A percentile compares a stretch with the other conserved stretches of the same genome.
These are phyloP conservation scores for Triops cancriformis DNA, from an alignment of 1,140 invertebrate species.

Conservation along the genomic window DNA sequence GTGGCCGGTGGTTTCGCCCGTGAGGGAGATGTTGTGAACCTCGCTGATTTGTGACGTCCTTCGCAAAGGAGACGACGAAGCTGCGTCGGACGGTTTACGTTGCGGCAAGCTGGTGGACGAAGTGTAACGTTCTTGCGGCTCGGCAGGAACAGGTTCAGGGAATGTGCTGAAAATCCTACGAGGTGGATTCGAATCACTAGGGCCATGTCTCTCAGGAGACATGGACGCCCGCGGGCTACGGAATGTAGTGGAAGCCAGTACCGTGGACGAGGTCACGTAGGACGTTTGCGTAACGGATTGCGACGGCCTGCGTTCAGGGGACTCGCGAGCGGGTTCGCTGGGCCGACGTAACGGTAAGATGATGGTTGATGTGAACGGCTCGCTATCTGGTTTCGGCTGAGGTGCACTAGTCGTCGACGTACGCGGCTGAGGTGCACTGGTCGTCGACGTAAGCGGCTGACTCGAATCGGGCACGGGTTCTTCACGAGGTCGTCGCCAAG, in stretches of 20 bases:
- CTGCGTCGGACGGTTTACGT: not conserved
- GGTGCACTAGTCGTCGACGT: not conserved
- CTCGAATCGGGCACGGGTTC: not conserved
- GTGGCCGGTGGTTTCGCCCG: conserved; percentile 23
- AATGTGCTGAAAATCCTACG: not conserved
- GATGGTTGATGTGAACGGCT: not conserved
- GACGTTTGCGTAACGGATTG: not conserved
- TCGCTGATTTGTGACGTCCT: not conserved
- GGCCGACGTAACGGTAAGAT: not conserved
- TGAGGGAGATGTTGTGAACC: not conserved
- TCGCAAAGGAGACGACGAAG: not conserved
- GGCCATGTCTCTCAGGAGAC: not conserved
- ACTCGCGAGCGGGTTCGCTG: not conserved
- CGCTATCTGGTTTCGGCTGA: not conserved
- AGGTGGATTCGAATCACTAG: not conserved
- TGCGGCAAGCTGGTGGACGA: not conserved
- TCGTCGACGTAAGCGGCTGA: not conserved
- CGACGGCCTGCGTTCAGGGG: not conserved
- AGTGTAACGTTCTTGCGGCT: not conserved
- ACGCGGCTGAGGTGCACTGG: not conserved
- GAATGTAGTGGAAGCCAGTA: not conserved
- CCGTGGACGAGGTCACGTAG: not conserved
- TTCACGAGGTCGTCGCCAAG: not conserved
- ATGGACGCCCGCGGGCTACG: not conserved
- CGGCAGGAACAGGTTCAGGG: not conserved